These are phyloP conservation scores for Epizoanthus ramosus DNA, from an alignment of 92 coral and sea anemone genomes.

Conservation along the genomic window DNA sequence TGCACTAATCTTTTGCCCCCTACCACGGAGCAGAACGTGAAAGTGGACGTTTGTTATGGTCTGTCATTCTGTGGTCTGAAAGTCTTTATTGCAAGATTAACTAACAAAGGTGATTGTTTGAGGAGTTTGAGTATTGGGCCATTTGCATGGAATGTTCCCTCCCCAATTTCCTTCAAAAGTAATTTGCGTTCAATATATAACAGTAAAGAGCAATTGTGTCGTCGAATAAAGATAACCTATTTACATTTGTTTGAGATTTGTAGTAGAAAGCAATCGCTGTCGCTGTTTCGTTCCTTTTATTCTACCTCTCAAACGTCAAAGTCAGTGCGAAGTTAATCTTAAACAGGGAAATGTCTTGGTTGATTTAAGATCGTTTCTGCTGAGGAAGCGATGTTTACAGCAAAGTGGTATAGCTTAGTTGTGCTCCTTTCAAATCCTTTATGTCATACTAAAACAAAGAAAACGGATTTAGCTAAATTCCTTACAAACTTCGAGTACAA, in stretches of 20 bases:
- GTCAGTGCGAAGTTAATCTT: neutral
- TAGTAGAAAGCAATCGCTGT: neutral
- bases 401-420: neutral
- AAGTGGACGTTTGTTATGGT: neutral
- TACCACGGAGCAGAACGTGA: neutral
- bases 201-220: slow-evolving; percentile 8
- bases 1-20: slow-evolving; percentile 18
- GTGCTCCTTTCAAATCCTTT: slow-evolving; percentile 2
- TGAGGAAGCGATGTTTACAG: neutral
- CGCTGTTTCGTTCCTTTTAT: neutral
- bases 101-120: slow-evolving; percentile 19
- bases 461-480: neutral
- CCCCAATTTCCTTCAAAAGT: slow-evolving; percentile 4
- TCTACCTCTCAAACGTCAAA: neutral
- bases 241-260: slow-evolving; percentile 5
- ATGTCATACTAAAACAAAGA: slow-evolving; percentile 13
- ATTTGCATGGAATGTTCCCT: slow-evolving; percentile 29
- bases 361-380: too few relatives aligned
- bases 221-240: slow-evolving; percentile 8
- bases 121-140: neutral
- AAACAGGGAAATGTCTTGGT: too few relatives aligned
- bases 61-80: neutral
- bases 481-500: neutral
- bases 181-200: neutral
- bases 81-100: slow-evolving; percentile 29